A percentile compares a stretch with the other conserved stretches of the same genome.
Evolutionary conservation across 2,797 vertebrate genomes (phyloP).

Genomic region (Phalanger gymnotis): DNA sequence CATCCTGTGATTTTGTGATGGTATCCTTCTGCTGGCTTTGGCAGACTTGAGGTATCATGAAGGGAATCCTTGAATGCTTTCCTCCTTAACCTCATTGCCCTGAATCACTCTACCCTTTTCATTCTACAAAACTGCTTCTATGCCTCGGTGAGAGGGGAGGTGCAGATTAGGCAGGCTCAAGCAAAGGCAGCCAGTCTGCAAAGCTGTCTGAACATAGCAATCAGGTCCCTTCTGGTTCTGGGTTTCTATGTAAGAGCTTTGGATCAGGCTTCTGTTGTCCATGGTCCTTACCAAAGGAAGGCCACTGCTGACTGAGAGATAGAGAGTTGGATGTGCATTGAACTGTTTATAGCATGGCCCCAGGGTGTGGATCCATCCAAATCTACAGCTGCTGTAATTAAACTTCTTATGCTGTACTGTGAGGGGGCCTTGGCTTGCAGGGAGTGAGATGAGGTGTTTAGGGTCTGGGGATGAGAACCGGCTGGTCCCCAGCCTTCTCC

Average conservation of each 20-base stretch:
- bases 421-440: not conserved
- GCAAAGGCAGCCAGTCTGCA: not conserved
- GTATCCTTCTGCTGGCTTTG: not conserved
- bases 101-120: not conserved
- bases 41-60: not conserved
- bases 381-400: not conserved
- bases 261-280: not conserved
- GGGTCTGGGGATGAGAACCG: slow-evolving; percentile 29
- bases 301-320: not conserved
- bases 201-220: not conserved
- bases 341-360: not conserved
- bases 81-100: not conserved
- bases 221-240: slow-evolving; percentile 15
- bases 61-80: not conserved
- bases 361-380: slow-evolving; percentile 26
- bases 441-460: slow-evolving; percentile 31
- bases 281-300: not conserved
- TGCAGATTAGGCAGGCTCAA: not conserved
- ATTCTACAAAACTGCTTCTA: not conserved
- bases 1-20: not conserved
- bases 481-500: slow-evolving; percentile 40
- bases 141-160: not conserved
- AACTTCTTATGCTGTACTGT: not conserved
- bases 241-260: slow-evolving; percentile 21
- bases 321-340: not conserved